Conservation (phyloP, 2,113 vertebrate species). For the Corvus hawaiiensis region DNA sequence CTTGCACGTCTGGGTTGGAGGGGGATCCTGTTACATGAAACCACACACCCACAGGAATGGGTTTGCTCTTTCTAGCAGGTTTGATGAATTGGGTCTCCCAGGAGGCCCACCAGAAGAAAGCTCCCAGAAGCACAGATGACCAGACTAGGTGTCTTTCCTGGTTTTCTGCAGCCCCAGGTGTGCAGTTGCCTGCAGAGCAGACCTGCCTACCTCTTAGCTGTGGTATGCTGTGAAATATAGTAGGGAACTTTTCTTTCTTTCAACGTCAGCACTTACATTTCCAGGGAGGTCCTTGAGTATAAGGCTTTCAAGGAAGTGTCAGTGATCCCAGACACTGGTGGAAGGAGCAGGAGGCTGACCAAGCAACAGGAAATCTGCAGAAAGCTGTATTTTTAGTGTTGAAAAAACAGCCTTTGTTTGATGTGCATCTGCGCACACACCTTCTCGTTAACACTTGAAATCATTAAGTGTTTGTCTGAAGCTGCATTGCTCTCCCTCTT, state of each 20-base stretch:
- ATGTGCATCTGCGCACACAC: not conserved
- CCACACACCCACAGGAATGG: not conserved
- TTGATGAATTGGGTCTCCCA: not conserved
- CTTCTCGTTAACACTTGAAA: fast-evolving
- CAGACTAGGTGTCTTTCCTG: not conserved
- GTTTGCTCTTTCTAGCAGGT: conserved; percentile 57
- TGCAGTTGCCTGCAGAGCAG: not conserved
- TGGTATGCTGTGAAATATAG: not conserved
- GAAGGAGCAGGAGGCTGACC: not conserved
- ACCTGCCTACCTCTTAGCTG: not conserved
- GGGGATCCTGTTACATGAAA: conserved; percentile 23
- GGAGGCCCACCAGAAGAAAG: not conserved
- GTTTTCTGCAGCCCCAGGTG: not conserved
- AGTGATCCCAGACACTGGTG: not conserved
- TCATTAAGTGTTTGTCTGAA: not conserved
- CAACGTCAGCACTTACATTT: not conserved
- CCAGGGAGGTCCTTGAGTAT: not conserved
- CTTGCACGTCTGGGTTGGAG: not conserved
- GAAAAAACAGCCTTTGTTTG: not conserved
- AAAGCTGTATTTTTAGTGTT: not conserved
- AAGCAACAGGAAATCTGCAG: not conserved
- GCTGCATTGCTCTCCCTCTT: fast-evolving
- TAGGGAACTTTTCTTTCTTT: not conserved
- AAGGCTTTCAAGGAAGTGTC: not conserved
- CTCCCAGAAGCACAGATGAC: not conserved